These are phyloP conservation scores for Passer domesticus DNA, from an alignment of 2,113 vertebrate genomes.

Conservation along the genomic window DNA sequence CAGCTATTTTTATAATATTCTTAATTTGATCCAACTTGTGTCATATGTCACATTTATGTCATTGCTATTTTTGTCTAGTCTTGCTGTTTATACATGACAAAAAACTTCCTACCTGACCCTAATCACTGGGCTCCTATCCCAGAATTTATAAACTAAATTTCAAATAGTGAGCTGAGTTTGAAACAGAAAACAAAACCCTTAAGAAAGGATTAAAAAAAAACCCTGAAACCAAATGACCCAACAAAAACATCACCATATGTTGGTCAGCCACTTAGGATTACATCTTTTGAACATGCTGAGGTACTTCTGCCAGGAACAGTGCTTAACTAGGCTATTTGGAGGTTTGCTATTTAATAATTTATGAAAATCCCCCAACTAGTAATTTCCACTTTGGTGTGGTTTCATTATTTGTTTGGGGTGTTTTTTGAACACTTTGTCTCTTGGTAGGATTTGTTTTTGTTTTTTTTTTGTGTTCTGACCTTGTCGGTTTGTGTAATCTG, in stretches of 20 bases:
- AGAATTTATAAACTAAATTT: neutral
- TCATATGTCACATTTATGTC: neutral
- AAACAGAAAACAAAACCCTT: neutral
- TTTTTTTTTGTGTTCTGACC: neutral
- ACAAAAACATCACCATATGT: neutral
- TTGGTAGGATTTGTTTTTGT: neutral
- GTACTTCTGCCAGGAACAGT: neutral
- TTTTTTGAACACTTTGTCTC: neutral
- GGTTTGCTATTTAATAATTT: neutral
- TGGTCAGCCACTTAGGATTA: neutral
- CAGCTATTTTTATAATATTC: neutral
- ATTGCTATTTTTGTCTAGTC: neutral
- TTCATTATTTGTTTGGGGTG: neutral
- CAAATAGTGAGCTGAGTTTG: neutral
- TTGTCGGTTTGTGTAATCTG: neutral
- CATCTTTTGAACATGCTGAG: neutral
- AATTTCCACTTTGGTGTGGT: neutral
- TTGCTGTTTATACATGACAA: neutral
- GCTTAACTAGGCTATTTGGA: neutral
- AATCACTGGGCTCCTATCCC: neutral
- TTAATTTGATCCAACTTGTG: neutral
- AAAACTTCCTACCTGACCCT: neutral
- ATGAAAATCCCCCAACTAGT: neutral
- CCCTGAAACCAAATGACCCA: neutral
- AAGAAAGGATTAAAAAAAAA: neutral